Evolutionary conservation across 1,140 invertebrate species (phyloP), one percentile per base, ranked within the genome.

Genomic region (Coelopa frigida): DNA sequence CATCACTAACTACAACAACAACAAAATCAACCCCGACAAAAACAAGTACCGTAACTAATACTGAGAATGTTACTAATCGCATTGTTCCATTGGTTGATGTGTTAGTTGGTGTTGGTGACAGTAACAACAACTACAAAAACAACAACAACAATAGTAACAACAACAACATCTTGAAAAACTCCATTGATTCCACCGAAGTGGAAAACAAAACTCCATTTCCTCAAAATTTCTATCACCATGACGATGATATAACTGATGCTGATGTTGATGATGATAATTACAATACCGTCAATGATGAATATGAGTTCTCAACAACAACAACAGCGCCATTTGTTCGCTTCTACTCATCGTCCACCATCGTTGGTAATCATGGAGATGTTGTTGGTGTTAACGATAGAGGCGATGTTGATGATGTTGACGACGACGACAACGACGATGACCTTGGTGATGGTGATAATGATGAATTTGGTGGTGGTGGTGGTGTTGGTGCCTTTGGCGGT

Each of bases 31-130:
- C n/a, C n/a, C n/a, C n/a, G n/a, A n/a, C n/a, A 2, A 17, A 18
- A 38, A 35, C 40, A 50, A 45, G 43, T 50, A 40, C 43, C 33
- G 48, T 50, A 50, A 50, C 48, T 50, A 50, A 45, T 21, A 23
- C n/a, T 35, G 22, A 41, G 15, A 26, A 23, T 46, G 48, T 50
- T 11, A 50, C 38, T 50, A 50, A 50, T 31, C 38, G 35, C 23
- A 49, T 43, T 44, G 15, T 27, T 48, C 1, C 8, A 15, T 3
- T 12, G 15, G 40, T 11, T 42, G 40, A 27, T 42, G 40, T 14
- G 14, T 29, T 29, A 29, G 17, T 15, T 37, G 35, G 17, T 18
- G 17, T 38, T 21, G 36, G 18, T 18, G 18, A 4, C 36, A 38
- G 22, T 4, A 21, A 4, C n/a, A n/a, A n/a, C n/a, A n/a, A n/a